Evolutionary conservation across 2,888 invertebrate species (phyloP).

Genomic region (Lasioglossum lativentre): DNA sequence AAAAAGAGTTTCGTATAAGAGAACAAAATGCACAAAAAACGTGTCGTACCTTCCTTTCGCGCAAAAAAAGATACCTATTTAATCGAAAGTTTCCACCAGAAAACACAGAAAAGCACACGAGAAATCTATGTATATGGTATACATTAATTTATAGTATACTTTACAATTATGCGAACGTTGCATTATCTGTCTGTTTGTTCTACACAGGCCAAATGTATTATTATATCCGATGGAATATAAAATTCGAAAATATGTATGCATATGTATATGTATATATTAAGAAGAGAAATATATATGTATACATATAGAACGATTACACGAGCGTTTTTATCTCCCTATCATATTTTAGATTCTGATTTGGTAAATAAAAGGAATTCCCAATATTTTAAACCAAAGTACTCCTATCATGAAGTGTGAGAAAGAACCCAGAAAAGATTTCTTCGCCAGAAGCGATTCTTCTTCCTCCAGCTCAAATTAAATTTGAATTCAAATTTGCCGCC

Average conservation of each 20-base stretch:
- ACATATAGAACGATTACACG: slow-evolving; percentile 34
- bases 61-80: slow-evolving; percentile 75
- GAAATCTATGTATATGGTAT: slow-evolving; percentile 70
- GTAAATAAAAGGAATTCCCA: neutral
- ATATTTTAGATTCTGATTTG: slow-evolving; percentile 47
- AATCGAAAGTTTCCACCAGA: slow-evolving; percentile 80
- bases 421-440: too few species aligned
- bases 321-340: slow-evolving; percentile 47
- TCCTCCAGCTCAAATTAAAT: neutral
- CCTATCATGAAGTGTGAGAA: too few species aligned
- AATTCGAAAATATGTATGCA: slow-evolving; percentile 71
- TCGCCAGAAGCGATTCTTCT: neutral
- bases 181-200: slow-evolving; percentile 82
- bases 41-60: slow-evolving; percentile 77
- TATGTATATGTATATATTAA: slow-evolving; percentile 44
- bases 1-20: slow-evolving; percentile 61
- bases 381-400: neutral
- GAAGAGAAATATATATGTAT: slow-evolving; percentile 17
- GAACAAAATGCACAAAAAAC: slow-evolving; percentile 69
- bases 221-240: slow-evolving; percentile 82
- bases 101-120: slow-evolving; percentile 68
- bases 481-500: neutral
- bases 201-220: slow-evolving; percentile 82
- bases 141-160: slow-evolving; percentile 78
- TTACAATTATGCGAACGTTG: slow-evolving; percentile 80